Evolutionary conservation across 2,888 invertebrate genomes (phyloP), one percentile per base, ranked within the genome.

Genomic region (Zele albiditarsus): DNA sequence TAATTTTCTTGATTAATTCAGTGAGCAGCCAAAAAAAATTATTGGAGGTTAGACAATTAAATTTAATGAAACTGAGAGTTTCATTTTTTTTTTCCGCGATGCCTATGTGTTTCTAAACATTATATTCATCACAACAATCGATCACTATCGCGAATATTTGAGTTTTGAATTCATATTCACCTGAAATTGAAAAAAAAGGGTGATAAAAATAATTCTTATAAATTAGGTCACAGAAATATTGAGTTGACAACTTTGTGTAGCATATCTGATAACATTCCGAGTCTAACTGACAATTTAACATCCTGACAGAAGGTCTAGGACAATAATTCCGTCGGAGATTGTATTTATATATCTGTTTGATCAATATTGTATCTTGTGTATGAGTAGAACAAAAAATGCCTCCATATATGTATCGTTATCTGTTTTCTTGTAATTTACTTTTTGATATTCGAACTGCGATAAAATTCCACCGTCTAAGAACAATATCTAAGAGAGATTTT

Each of bases 321-420:
- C 75, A 42, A 78, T 23, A 75, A 31, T 71, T 49, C 28, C 42
- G 16, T 28, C 31, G 42, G 23, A 75, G 73, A 66, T 71, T 28
- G 77, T 81, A 82, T 83, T 80, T 82, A 80, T 83, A 78, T 80
- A 78, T 84, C 76, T 84, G 87, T 87, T 87, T 87, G 86, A 88
- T 88, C 87, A 85, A 88, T 86, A 86, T 77, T 81, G 78, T 82
- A 83, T 83, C 81, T 83, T 79, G 81, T 82, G 78, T 82, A 81
- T 74, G 76, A 77, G 79, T 69, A 33, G 6, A 42, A 67, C 6
- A 25, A 67, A 42, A 42, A 46, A n/a, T 28, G 25, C 25, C 31
- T 31, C 14, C 16, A 53, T 53, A 68, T 57, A 28, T 68, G 27
- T 57, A 27, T 42, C 20, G 31, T 33, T 65, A 33, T 66, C 8